Conservation (phyloP, 2,888 invertebrate genomes). For the Cantharis rufa region DNA sequence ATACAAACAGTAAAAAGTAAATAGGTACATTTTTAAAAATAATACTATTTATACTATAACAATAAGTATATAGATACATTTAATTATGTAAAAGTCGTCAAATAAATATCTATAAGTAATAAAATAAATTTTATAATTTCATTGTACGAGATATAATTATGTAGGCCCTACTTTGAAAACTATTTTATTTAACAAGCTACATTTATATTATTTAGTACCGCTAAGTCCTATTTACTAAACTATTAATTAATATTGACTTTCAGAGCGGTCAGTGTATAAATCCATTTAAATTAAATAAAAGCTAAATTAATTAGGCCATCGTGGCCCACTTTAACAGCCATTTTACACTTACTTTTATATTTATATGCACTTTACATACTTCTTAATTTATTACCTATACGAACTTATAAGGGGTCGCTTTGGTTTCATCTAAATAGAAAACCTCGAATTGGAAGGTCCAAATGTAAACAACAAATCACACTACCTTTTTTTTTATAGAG, state of each 20-base stretch:
- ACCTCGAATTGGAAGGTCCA: neutral
- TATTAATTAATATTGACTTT: constrained; percentile 56
- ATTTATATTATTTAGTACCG: constrained; percentile 46
- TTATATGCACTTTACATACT: constrained; percentile 34
- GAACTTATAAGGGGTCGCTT: constrained; percentile 5
- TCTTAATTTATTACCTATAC: constrained; percentile 10
- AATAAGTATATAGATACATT: constrained; percentile 17
- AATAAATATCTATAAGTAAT: constrained; percentile 28
- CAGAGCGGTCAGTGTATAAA: constrained; percentile 47
- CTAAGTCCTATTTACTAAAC: constrained; percentile 34
- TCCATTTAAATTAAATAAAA: constrained; percentile 44
- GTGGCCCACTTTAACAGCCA: constrained; percentile 46
- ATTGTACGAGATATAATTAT: constrained; percentile 46
- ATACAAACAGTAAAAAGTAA: constrained; percentile 43
- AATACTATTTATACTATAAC: constrained; percentile 35
- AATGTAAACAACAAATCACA: neutral
- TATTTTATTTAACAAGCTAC: constrained; percentile 47
- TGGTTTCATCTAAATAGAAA: neutral
- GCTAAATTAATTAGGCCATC: constrained; percentile 37
- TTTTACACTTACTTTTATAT: constrained; percentile 45
- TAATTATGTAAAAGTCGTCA: constrained; percentile 14
- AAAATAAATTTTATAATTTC: constrained; percentile 45
- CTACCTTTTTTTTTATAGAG: neutral
- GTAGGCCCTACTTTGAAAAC: constrained; percentile 51
- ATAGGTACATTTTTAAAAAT: constrained; percentile 41